Evolutionary conservation across 2,888 invertebrate species (phyloP).

Genomic region (Lasioglossum pauxillum): DNA sequence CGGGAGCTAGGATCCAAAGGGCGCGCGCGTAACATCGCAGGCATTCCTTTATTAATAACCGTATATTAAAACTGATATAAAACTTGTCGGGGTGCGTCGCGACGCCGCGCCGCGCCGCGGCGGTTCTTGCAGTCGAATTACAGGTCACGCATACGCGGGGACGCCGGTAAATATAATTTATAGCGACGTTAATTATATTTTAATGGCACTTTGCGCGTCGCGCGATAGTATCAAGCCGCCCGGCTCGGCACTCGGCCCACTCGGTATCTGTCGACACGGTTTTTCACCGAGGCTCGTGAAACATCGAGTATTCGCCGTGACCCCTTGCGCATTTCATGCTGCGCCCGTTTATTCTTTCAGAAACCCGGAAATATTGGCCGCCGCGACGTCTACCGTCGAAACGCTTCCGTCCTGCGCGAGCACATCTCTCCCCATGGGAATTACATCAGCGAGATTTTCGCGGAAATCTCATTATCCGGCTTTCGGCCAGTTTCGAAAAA

Average conservation of each 20-base stretch:
- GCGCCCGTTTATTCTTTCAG: neutral
- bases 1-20: constrained; percentile 2
- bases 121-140: constrained; percentile 33
- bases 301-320: constrained; percentile 34
- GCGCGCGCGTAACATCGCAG: neutral
- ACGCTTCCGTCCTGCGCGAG: neutral
- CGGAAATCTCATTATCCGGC: neutral
- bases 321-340: neutral
- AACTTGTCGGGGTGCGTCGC: constrained; percentile 12
- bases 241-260: neutral
- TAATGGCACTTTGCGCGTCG: constrained; percentile 52
- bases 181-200: constrained; percentile 59
- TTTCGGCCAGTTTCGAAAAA: constrained; percentile 28
- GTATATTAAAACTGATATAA: constrained; percentile 49
- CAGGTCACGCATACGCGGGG: constrained; percentile 39
- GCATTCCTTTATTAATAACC: constrained; percentile 46
- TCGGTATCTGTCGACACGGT: constrained; percentile 27
- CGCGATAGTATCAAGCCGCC: constrained; percentile 40
- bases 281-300: constrained; percentile 9
- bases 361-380: constrained; percentile 6
- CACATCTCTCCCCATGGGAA: neutral
- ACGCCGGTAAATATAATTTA: constrained; percentile 53
- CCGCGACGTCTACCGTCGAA: neutral
- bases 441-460: neutral
- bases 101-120: neutral